phyloP scores from a whole-genome alignment of 2,888 invertebrate species.

The Dryocosmus kuriphilus region DNA sequence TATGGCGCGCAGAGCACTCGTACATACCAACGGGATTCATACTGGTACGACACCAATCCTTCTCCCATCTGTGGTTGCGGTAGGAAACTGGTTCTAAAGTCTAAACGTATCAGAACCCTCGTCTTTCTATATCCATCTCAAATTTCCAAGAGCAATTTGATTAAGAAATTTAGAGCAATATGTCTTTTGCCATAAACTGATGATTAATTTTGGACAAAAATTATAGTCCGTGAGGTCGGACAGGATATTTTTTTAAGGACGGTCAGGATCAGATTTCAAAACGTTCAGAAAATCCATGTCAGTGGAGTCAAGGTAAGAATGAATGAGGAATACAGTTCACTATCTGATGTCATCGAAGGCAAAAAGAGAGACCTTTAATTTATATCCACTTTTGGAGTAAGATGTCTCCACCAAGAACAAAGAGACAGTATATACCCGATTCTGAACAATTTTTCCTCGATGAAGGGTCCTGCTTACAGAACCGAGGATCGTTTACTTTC shows the following conservation, averaged over 20 bases:
- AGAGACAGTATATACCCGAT: too few relatives aligned
- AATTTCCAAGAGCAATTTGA: slow-evolving; percentile 11
- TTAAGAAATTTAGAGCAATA: not conserved
- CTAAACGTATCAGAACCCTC: slow-evolving; percentile 20
- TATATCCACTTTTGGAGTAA: not conserved
- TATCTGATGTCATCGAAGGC: too few relatives aligned
- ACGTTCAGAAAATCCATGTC: too few relatives aligned
- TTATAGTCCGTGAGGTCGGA: too few relatives aligned
- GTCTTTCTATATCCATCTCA: slow-evolving; percentile 1
- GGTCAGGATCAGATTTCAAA: not conserved
- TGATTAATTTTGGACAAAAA: too few relatives aligned
- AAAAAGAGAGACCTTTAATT: too few relatives aligned
- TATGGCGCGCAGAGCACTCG: slow-evolving; percentile 71
- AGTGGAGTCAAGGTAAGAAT: too few relatives aligned
- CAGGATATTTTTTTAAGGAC: not conserved
- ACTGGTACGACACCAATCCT: slow-evolving; percentile 65
- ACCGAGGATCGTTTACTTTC: slow-evolving; percentile 44
- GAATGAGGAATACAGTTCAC: too few relatives aligned
- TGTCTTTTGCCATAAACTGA: not conserved
- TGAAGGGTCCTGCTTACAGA: not conserved
- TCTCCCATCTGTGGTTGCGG: slow-evolving; percentile 54
- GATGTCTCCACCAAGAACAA: not conserved
- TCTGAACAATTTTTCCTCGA: not conserved
- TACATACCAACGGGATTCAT: slow-evolving; percentile 71
- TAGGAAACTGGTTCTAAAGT: slow-evolving; percentile 68